Conservation (phyloP, 1,140 invertebrate species). For the Phymastichus coffea region DNA sequence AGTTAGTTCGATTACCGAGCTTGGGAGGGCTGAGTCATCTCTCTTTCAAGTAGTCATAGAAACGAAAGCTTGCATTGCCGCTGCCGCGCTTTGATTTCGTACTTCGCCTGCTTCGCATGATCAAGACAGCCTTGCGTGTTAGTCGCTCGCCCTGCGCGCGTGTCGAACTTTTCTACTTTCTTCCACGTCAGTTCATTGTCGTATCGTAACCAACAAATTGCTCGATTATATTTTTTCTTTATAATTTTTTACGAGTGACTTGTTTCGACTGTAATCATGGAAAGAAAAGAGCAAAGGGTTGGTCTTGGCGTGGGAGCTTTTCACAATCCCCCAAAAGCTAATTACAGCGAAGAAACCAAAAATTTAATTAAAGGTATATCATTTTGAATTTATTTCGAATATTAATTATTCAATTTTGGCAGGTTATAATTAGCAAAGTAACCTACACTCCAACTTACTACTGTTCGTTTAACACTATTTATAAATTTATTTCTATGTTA, state of each 20-base stretch:
- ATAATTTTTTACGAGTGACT: too few species aligned
- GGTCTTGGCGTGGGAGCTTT: slow-evolving; percentile 46
- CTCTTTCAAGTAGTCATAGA: slow-evolving; percentile 45
- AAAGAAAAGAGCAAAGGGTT: slow-evolving; percentile 43
- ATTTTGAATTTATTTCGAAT: background rate
- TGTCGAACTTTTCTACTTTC: too few species aligned
- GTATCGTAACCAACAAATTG: too few species aligned
- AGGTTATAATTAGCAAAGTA: background rate
- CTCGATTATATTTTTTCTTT: too few species aligned
- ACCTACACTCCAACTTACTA: background rate
- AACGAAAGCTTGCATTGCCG: slow-evolving; percentile 26
- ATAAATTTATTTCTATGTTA: slow-evolving; percentile 16
- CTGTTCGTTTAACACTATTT: background rate
- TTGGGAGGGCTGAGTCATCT: slow-evolving; percentile 29
- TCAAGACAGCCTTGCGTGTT: too few species aligned
- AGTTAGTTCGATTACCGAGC: slow-evolving; percentile 40
- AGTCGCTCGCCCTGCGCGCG: too few species aligned
- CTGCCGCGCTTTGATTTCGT: background rate
- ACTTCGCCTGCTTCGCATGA: too few species aligned
- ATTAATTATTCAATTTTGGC: slow-evolving; percentile 13
- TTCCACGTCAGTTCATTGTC: too few species aligned
- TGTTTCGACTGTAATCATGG: slow-evolving; percentile 41
- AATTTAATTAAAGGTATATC: slow-evolving; percentile 48
- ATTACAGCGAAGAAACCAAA: slow-evolving; percentile 52
- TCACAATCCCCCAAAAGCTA: slow-evolving; percentile 46